Base-by-base conservation (phyloP, 37 sponge, comb jelly and placozoan species). In the Agelas oroides region DNA sequence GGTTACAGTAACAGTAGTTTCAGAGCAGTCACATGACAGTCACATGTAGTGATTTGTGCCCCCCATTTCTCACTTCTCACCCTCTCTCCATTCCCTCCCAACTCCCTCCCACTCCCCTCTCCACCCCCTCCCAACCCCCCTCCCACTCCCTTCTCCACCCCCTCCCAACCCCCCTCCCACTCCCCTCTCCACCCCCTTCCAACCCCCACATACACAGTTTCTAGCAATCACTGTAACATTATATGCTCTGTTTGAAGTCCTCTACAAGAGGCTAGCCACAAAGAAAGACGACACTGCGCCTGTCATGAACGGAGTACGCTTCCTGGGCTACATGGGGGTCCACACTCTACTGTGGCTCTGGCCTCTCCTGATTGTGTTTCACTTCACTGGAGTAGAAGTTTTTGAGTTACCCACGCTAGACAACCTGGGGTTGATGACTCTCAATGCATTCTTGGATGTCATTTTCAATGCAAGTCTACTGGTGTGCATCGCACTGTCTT, bases 301-400 rank as follows among this genome's bases (percentile, higher is more conserved):
- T 25, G 60, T 86, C 1, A 23, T 40, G 16, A 95, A 95, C 58
- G 67, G 87, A 17, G 14, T 92, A 52, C 78, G 95, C 23, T 30
- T 92, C 23, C 40, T 95, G 0, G 95, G 95, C 21, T 75, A 93
- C 33, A 65, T 89, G n/a, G 95, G 95, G 1, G 67, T 95, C 21
- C 87, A 89, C 60, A 78, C 90, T 36, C 61, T 93, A 53, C 53
- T 86, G 37, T 86, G 85, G 71, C 31, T 72, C 31, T 93, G 94
- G 94, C 83, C 84, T 0, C 3, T 53, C 1, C n/a, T 89, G 12
- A 0, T 83, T 35, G 71, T 89, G 0, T 19, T 61, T 11, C 89
- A 89, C 56, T 89, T 55, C 54, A 53, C 83, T 16, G 73, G 73
- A 20, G 13, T 89, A 1, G 76, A 89, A 65, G 33, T 53, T 2